Conservation (phyloP, 2,113 vertebrate genomes). For the Hiodon tergisus region DNA sequence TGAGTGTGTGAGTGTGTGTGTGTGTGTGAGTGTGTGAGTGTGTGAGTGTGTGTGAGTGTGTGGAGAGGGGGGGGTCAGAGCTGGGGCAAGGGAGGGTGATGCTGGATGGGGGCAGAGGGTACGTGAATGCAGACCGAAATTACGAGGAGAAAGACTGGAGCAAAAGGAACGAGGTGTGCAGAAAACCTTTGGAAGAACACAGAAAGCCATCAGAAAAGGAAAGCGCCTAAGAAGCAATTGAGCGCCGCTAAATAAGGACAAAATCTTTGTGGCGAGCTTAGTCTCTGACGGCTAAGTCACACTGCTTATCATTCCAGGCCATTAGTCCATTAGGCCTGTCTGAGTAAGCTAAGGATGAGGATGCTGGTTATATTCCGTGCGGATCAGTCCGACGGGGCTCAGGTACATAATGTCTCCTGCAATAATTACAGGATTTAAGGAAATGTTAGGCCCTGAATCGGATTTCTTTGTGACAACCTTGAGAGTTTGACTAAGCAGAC, state of each 20-base stretch:
- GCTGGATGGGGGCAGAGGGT: too few relatives aligned
- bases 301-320: constrained; percentile 55
- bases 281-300: constrained; percentile 47
- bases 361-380: constrained; percentile 53
- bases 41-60: too few relatives aligned
- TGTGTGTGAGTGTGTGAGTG: too few relatives aligned
- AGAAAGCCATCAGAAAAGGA: constrained; percentile 28
- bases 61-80: too few relatives aligned
- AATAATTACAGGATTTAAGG: constrained; percentile 64
- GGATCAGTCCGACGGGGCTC: constrained; percentile 54
- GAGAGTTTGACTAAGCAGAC: constrained; percentile 53
- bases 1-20: too few relatives aligned
- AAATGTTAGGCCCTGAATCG: constrained; percentile 61
- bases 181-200: constrained; percentile 35
- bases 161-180: background rate
- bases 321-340: constrained; percentile 58
- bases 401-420: constrained; percentile 61
- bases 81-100: too few relatives aligned
- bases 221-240: constrained; percentile 24
- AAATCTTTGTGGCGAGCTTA: constrained; percentile 45
- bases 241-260: constrained; percentile 35
- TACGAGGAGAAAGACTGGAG: too few relatives aligned
- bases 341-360: constrained; percentile 59
- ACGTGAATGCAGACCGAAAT: too few relatives aligned
- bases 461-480: constrained; percentile 56